A percentile compares a stretch with the other conserved stretches of the same genome.
Evolutionary conservation across 2,797 vertebrate genomes (phyloP).

Genomic region (Trichosurus vulpecula): DNA sequence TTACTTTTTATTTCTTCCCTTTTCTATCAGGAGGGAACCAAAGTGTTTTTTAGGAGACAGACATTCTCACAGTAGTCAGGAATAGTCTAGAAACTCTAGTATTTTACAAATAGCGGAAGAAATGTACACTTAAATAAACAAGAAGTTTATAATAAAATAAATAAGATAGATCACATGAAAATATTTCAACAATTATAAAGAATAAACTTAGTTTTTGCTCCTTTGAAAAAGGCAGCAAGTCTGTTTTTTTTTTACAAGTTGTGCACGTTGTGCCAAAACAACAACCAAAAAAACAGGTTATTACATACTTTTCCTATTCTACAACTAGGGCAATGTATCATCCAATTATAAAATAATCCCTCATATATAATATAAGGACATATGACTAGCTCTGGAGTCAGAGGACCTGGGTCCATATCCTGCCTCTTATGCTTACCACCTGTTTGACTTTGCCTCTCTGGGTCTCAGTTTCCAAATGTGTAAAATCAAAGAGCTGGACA

Average conservation of each 20-base stretch:
- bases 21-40: slow-evolving; percentile 28
- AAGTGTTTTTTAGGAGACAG: not conserved
- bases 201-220: not conserved
- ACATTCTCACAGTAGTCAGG: not conserved
- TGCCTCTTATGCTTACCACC: not conserved
- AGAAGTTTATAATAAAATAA: slow-evolving; percentile 71
- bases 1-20: slow-evolving; percentile 11
- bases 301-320: slow-evolving; percentile 38
- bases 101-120: slow-evolving; percentile 18
- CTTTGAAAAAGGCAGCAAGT: slow-evolving; percentile 38
- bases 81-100: not conserved
- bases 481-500: not conserved
- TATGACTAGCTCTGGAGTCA: not conserved
- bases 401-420: not conserved
- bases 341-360: slow-evolving; percentile 48
- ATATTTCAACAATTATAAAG: not conserved
- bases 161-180: slow-evolving; percentile 57
- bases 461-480: not conserved
- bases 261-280: not conserved
- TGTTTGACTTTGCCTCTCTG: not conserved
- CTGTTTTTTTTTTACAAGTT: slow-evolving; percentile 26
- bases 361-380: slow-evolving; percentile 68
- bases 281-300: slow-evolving; percentile 76
- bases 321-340: slow-evolving; percentile 45
- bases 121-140: slow-evolving; percentile 76